These are phyloP conservation scores for Acridotheres tristis DNA, from an alignment of 2,797 vertebrate genomes.

Conservation along the genomic window DNA sequence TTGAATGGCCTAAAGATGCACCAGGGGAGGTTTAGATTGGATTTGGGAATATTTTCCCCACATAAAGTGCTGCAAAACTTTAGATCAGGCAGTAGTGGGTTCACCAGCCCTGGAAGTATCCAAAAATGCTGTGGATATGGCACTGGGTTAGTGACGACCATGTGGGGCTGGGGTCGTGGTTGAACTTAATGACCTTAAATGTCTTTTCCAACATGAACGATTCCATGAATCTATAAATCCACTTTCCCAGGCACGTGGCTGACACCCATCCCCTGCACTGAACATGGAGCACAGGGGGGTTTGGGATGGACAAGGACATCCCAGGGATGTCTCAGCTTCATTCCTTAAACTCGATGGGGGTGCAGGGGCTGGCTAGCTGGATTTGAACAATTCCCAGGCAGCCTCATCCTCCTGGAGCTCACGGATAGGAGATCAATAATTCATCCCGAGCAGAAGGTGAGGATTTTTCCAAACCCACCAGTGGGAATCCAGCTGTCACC, in stretches of 20 bases:
- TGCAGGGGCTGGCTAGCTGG: background rate
- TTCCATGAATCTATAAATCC: background rate
- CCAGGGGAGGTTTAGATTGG: background rate
- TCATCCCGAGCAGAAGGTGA: rapidly evolving
- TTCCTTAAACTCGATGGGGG: rapidly evolving
- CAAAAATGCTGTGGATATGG: background rate
- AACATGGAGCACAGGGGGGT: rapidly evolving
- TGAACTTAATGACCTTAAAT: background rate
- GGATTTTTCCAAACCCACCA: background rate
- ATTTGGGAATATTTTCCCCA: background rate
- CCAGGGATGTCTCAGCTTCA: background rate
- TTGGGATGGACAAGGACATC: background rate
- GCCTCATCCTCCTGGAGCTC: background rate
- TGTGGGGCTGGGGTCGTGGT: background rate
- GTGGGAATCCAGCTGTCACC: background rate
- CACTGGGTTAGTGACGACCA: background rate
- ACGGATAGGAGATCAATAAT: rapidly evolving
- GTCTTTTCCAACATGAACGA: background rate
- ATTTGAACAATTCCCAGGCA: background rate
- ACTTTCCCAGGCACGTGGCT: background rate
- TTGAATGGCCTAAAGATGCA: background rate
- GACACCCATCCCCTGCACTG: rapidly evolving
- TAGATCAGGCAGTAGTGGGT: background rate
- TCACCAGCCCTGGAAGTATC: background rate
- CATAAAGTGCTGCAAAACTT: background rate